These are phyloP conservation scores for Diuraphis noxia DNA, from an alignment of 1,140 invertebrate genomes.

Conservation along the genomic window DNA sequence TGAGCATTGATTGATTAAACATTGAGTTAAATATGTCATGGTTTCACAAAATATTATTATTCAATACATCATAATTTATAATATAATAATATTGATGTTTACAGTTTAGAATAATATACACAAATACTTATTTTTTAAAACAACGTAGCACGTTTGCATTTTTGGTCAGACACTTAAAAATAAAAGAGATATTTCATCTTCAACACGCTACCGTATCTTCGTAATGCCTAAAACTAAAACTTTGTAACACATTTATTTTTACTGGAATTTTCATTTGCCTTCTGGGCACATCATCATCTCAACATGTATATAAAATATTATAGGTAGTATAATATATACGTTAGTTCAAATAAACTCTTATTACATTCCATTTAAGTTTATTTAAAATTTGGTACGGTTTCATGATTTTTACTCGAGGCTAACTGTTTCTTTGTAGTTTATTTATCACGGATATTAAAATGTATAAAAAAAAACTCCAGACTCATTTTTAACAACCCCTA, in stretches of 20 bases:
- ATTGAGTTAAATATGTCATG: neutral
- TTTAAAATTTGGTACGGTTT: slow-evolving; percentile 13
- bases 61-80: neutral
- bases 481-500: slow-evolving; percentile 5
- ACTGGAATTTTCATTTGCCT: slow-evolving; percentile 10
- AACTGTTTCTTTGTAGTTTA: neutral
- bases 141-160: neutral
- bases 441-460: neutral
- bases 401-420: neutral
- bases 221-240: neutral
- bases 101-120: neutral
- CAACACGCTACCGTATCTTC: neutral
- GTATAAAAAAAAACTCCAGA: neutral
- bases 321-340: neutral
- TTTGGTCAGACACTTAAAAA: neutral
- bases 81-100: too few species aligned
- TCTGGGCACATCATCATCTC: neutral
- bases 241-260: neutral
- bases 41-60: neutral
- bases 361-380: neutral
- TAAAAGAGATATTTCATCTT: slow-evolving; percentile 22
- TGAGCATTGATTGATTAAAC: neutral
- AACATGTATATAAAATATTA: neutral
- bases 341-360: neutral
- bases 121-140: neutral